Conservation (phyloP, 2,797 vertebrate species). For the Sciaenops ocellatus region DNA sequence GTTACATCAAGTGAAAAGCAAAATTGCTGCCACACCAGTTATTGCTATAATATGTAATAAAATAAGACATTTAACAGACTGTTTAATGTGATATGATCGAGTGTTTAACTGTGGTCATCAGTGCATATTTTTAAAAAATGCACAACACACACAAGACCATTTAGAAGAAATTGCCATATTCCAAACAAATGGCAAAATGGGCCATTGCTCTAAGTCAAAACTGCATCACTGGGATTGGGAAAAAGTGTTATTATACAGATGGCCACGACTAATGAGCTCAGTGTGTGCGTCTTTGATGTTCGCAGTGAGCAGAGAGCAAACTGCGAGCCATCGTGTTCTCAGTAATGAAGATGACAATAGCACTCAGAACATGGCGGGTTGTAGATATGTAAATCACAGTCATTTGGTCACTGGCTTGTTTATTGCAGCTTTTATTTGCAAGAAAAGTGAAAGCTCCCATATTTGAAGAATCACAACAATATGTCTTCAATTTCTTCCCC, state of each 20-base stretch:
- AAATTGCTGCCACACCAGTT: constrained; percentile 29
- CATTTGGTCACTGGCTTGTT: constrained; percentile 69
- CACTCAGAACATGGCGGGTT: constrained; percentile 63
- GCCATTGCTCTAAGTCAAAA: constrained; percentile 79
- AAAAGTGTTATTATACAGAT: constrained; percentile 85
- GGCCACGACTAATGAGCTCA: constrained; percentile 86
- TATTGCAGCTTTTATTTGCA: constrained; percentile 65
- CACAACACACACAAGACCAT: constrained; percentile 50
- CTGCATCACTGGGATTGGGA: constrained; percentile 75
- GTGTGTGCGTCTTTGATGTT: constrained; percentile 81
- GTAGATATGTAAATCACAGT: constrained; percentile 77
- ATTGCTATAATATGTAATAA: constrained; percentile 31
- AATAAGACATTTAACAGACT: constrained; percentile 46
- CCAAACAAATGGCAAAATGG: constrained; percentile 66
- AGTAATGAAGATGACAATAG: constrained; percentile 79
- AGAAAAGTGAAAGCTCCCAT: constrained; percentile 53
- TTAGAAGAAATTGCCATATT: constrained; percentile 63
- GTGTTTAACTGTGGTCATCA: constrained; percentile 56
- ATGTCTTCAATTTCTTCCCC: constrained; percentile 55
- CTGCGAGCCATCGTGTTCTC: constrained; percentile 72
- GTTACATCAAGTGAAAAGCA: constrained; percentile 23
- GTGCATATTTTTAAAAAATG: constrained; percentile 34
- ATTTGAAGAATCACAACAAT: constrained; percentile 62
- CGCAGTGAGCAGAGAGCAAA: constrained; percentile 74
- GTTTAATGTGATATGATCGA: constrained; percentile 51